Evolutionary conservation across 2,113 vertebrate genomes (phyloP), one percentile per base, ranked within the genome.

Genomic region (Proterorhinus semilunaris): DNA sequence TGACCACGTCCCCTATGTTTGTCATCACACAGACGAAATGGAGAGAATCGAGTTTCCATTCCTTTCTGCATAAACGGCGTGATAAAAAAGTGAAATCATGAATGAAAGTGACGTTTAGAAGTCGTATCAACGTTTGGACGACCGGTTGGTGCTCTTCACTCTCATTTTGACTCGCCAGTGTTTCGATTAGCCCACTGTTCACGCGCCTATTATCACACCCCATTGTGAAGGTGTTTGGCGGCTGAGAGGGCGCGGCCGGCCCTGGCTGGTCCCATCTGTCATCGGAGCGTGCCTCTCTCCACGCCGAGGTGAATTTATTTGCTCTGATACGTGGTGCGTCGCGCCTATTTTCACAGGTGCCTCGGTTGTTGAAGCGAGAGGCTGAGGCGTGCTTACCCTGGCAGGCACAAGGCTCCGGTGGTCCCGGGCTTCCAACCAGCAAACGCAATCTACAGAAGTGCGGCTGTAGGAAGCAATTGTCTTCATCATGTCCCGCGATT

Each of bases 291-390:
- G 82, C 68, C 79, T 72, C 63, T 72, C 81, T 75, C 71, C 17
- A 78, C 61, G 72, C 84, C 70, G 74, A 69, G 76, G 74, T 83
- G 76, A 81, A 85, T 90, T 92, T 91, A 91, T 91, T 91, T 90
- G 86, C 74, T 86, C 89, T 89, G 88, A 92, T 91, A 88, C 75
- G 75, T 79, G 82, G 76, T 89, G 82, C 45, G 77, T 76, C 82
- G 78, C 85, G 27, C 83, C 72, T 92, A 85, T 91, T 91, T 92
- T 89, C 83, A 89, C 90, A 92, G 91, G 91, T 91, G 91, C 78
- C 71, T 73, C 51, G 84, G 82, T 80, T 91, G 87, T 90, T 89
- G 84, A 87, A 89, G 72, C 77, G 69, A 83, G 80, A 87, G 76
- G 71, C 69, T 61, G 79, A 86, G 71, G 83, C 80, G 82, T 83